Evolutionary conservation across 2,113 vertebrate genomes (phyloP), one percentile per base, ranked within the genome.

Genomic region (Nyctereutes procyonoides): DNA sequence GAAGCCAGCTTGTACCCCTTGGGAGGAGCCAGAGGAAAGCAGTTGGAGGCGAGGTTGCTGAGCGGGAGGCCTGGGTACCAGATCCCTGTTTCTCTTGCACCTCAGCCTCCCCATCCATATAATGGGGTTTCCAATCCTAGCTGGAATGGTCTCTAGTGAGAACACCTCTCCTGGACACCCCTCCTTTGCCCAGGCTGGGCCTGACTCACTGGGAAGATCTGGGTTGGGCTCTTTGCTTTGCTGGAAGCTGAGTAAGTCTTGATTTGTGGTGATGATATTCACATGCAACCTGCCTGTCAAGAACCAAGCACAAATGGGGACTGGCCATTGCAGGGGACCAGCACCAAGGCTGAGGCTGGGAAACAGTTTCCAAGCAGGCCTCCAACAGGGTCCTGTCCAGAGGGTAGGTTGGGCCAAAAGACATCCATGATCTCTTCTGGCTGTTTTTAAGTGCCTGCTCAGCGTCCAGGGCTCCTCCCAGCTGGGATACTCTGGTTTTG

Each of bases 231-330:
- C 51, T 83, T 83, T 53, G 7, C 95, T 93, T 43, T n/a, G 74
- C 79, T 93, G 26, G 48, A 1, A 22, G 16, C 65, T 97, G 92
- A 95, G 87, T 96, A 88, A 95, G 17, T 82, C 86, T 38, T 22
- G 43, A 74, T 35, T 83, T 1, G n/a, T 17, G 93, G 76, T 56
- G 28, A 1, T 30, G 60, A 73, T 5, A 14, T 58, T 90, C 60
- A 62, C 55, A 16, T 28, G 48, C 38, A 83, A 82, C 43, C 67
- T 9, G 5, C 73, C 69, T 74, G n/a, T 89, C 55, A 74, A 65
- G 35, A 95, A 93, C 65, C 63, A 38, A 62, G 35, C 24, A 19
- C 67, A 20, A 7, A 38, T 15, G n/a, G 48, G 58, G 16, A 51
- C 56, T 55, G 20, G 22, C 17, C 5, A 26, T 32, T 1, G 1